Evolutionary conservation across 1,140 invertebrate species (phyloP).

Genomic region (Nylanderia fulva): DNA sequence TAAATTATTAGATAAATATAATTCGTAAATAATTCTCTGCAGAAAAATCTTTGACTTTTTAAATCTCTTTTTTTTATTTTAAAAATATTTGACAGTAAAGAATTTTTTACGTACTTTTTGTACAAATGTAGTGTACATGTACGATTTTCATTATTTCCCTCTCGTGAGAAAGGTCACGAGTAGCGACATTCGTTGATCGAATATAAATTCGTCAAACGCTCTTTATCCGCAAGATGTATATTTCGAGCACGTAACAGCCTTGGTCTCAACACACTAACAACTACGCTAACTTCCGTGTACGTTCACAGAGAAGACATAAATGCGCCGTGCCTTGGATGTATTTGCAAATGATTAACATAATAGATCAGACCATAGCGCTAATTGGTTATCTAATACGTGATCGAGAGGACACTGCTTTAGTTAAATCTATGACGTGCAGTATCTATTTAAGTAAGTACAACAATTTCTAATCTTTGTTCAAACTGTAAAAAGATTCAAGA

Average conservation of each 20-base stretch:
- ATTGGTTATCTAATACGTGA: constrained; percentile 75
- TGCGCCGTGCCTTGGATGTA: constrained; percentile 83
- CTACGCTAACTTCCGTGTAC: constrained; percentile 70
- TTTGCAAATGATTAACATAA: constrained; percentile 81
- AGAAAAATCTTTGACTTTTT: neutral
- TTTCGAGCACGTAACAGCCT: constrained; percentile 71
- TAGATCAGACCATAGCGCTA: constrained; percentile 80
- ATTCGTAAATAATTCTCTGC: neutral
- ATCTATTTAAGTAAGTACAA: constrained; percentile 80
- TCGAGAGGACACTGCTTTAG: constrained; percentile 63
- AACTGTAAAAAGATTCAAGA: neutral
- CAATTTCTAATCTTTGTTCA: constrained; percentile 40
- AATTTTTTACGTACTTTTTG: neutral
- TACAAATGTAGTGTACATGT: neutral
- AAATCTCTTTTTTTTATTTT: neutral
- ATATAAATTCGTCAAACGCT: constrained; percentile 57
- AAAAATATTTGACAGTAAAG: neutral
- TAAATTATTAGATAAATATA: constrained; percentile 4
- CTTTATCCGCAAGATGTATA: constrained; percentile 61
- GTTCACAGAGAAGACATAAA: constrained; percentile 79
- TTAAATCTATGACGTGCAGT: constrained; percentile 78
- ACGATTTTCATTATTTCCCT: neutral
- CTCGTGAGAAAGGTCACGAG: constrained; percentile 15
- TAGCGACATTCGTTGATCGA: constrained; percentile 22
- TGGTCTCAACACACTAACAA: constrained; percentile 68